phyloP scores from a whole-genome alignment of 2,113 vertebrate species.

The Rousettus leschenaultii region DNA sequence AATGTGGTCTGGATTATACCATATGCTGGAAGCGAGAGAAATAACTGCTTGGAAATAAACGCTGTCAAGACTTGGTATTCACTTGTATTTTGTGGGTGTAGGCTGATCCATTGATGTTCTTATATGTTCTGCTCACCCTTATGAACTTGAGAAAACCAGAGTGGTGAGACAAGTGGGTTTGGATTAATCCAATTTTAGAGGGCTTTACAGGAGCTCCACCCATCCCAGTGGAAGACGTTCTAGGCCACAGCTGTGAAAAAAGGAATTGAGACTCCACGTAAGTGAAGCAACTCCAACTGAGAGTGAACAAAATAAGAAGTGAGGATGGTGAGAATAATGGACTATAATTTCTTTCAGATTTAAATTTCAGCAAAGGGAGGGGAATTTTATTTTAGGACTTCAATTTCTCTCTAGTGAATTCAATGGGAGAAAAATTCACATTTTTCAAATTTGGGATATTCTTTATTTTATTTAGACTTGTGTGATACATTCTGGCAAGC shows the following conservation, averaged over 20 bases:
- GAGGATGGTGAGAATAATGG: neutral
- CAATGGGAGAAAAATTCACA: neutral
- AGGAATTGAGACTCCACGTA: neutral
- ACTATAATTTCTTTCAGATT: neutral
- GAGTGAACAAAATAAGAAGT: neutral
- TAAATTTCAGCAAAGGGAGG: neutral
- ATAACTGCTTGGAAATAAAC: neutral
- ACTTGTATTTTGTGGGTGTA: neutral
- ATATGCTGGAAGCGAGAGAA: neutral
- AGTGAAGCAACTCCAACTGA: neutral
- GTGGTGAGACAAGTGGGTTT: neutral
- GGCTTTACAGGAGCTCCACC: neutral
- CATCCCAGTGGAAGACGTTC: neutral
- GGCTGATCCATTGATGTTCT: neutral
- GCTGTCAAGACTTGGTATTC: neutral
- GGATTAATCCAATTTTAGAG: constrained; percentile 15
- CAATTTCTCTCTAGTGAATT: constrained; percentile 27
- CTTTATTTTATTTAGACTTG: neutral
- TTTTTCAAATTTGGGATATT: neutral
- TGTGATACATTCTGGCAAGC: neutral
- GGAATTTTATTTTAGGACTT: neutral
- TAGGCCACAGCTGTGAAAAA: constrained; percentile 25
- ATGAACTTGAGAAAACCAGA: neutral
- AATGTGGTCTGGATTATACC: neutral
- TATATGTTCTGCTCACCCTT: neutral